Base-by-base conservation (phyloP, 2,113 vertebrate species). In the Cettia cetti region DNA sequence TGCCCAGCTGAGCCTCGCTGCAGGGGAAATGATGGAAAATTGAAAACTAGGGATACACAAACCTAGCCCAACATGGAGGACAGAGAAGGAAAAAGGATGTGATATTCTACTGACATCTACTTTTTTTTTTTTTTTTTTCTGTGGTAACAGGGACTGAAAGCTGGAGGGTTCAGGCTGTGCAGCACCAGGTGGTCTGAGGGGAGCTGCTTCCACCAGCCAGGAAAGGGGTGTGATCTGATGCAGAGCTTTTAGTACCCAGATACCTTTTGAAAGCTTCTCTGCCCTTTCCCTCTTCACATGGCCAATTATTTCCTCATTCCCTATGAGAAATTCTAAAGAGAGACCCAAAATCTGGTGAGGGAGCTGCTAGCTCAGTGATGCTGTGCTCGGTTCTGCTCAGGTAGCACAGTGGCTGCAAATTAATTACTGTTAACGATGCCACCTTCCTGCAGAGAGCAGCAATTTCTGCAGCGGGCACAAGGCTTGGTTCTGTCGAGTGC, bases 381-480 rank as follows among this genome's bases (percentile, higher is more conserved):
- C 70, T 44, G 7, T 6, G 1, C 80, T 52, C 4, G 1, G 59
- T 37, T 85, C 75, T 54, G 91, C 77, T 70, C 82, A 75, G 92
- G 93, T 96, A 59, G 26, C 90, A 33, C 56, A 13, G 79, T 47
- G 90, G 53, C 88, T 95, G 92, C 90, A 94, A 93, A 92, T 91
- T 96, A 95, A 96, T 95, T 94, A 90, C 80, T 70, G 86, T 54
- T 95, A 93, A 86, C 2, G 22, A 94, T 89, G 89, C 91, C 89
- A 71, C 94, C 92, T 94, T 93, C 96, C 96, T 96, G 95, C 89
- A 60, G 88, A 90, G 95, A 85, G 31, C 86, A 76, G 86, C 53
- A 18, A 84, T 93, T 81, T 89, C 94, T 96, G 72, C 86, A 80
- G 86, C 44, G 15, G 91, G 91, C 87, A 86, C 49, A 24, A 81